These are phyloP conservation scores for Pachliopta kotzebuea DNA, from an alignment of 2,888 invertebrate species.

Conservation along the genomic window DNA sequence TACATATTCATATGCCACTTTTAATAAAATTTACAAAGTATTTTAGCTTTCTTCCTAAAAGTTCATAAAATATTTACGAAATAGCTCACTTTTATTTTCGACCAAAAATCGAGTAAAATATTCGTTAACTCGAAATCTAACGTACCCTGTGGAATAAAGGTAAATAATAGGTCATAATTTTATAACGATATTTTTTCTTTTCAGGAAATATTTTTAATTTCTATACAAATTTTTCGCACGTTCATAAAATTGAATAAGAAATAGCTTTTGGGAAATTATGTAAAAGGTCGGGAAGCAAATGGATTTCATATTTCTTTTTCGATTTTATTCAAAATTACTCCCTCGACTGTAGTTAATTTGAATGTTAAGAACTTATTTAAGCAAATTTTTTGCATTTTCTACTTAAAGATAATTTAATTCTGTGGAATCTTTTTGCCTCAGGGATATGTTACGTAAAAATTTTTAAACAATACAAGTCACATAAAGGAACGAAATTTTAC, in stretches of 20 bases:
- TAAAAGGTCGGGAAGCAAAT: constrained; percentile 30
- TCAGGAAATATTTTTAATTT: constrained; percentile 3
- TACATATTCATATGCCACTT: not conserved
- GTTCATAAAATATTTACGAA: not conserved
- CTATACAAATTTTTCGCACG: constrained; percentile 4
- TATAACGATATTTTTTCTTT: not conserved
- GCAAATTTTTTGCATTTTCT: constrained; percentile 35
- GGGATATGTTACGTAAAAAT: constrained; percentile 28
- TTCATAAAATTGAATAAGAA: constrained; percentile 15
- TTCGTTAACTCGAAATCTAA: not conserved
- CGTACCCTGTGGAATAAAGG: not conserved
- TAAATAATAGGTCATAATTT: not conserved
- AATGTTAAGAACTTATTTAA: constrained; percentile 41
- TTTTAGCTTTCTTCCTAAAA: no score
- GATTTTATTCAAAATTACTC: constrained; percentile 40
- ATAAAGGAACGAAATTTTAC: no score
- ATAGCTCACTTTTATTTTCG: not conserved
- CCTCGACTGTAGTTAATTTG: constrained; percentile 40
- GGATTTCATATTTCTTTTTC: constrained; percentile 41
- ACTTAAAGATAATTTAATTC: constrained; percentile 34
- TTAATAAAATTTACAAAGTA: no score
- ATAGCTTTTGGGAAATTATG: constrained; percentile 16
- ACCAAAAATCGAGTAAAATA: not conserved
- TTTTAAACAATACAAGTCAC: constrained; percentile 7
- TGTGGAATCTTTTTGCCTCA: constrained; percentile 26